Conservation (phyloP, 2,113 vertebrate genomes). For the Eptesicus fuscus region DNA sequence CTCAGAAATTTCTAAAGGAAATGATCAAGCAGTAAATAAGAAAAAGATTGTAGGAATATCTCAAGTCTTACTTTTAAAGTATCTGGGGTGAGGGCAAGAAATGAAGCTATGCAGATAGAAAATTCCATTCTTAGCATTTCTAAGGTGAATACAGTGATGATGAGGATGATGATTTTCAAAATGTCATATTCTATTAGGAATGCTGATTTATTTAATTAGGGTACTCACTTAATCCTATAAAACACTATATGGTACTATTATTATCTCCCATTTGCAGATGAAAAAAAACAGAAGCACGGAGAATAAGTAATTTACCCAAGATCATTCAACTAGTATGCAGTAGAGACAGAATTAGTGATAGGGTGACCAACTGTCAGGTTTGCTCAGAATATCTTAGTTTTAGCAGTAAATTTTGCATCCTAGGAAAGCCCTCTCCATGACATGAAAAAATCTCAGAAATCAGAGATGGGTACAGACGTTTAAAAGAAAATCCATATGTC, state of each 20-base stretch:
- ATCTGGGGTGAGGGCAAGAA: background rate
- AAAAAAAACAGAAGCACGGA: background rate
- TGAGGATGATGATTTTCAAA: background rate
- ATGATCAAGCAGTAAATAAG: background rate
- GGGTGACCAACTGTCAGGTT: background rate
- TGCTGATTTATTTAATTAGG: background rate
- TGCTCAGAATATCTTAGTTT: background rate
- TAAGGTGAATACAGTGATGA: background rate
- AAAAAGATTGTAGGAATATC: background rate
- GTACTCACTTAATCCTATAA: background rate
- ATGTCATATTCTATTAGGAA: background rate
- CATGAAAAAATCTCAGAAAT: background rate
- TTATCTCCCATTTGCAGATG: background rate
- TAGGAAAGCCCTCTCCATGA: background rate
- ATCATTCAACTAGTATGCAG: background rate
- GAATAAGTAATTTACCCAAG: background rate
- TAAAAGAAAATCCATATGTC: background rate
- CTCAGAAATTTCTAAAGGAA: background rate
- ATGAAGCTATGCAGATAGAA: background rate
- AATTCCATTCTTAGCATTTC: background rate
- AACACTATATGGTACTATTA: background rate
- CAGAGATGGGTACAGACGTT: background rate
- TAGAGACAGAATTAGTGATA: background rate
- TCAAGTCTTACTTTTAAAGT: background rate
- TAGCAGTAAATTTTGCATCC: background rate